phyloP scores from a whole-genome alignment of 2,113 vertebrate species.

The Cheirogaleus medius region DNA sequence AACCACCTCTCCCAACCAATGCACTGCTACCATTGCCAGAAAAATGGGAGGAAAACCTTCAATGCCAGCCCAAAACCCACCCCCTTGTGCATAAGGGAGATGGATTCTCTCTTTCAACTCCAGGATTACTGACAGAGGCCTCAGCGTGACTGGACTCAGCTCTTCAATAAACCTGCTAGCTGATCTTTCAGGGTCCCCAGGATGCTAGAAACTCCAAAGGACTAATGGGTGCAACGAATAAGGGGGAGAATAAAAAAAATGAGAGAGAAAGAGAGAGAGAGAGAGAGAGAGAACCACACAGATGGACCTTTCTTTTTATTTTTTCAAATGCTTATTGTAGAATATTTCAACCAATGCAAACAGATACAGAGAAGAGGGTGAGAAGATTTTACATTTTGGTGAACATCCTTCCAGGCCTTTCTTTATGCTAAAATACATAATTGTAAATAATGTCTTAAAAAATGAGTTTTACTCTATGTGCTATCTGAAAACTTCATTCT shows the following conservation, averaged over 20 bases:
- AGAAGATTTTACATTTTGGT: not conserved
- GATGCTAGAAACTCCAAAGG: not conserved
- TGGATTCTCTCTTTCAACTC: not conserved
- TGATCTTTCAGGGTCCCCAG: not conserved
- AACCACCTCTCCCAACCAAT: not conserved
- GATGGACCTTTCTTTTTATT: not conserved
- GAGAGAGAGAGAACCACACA: not conserved
- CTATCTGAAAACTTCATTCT: not conserved
- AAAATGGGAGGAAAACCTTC: not conserved
- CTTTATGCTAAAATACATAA: not conserved
- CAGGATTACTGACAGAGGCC: too few relatives aligned
- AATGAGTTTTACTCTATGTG: not conserved
- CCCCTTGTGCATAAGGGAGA: not conserved
- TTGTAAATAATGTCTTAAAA: not conserved
- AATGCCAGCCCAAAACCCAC: not conserved
- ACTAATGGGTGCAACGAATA: not conserved
- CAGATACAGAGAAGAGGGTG: not conserved
- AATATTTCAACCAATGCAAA: not conserved
- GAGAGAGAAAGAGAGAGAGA: too few relatives aligned
- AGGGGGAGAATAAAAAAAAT: not conserved
- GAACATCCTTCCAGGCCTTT: not conserved
- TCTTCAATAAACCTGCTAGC: not conserved
- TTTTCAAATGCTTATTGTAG: not conserved
- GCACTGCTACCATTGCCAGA: not conserved
- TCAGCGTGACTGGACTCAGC: too few relatives aligned